These are phyloP conservation scores for Vimba vimba DNA, from an alignment of 2,113 vertebrate species.

Conservation along the genomic window DNA sequence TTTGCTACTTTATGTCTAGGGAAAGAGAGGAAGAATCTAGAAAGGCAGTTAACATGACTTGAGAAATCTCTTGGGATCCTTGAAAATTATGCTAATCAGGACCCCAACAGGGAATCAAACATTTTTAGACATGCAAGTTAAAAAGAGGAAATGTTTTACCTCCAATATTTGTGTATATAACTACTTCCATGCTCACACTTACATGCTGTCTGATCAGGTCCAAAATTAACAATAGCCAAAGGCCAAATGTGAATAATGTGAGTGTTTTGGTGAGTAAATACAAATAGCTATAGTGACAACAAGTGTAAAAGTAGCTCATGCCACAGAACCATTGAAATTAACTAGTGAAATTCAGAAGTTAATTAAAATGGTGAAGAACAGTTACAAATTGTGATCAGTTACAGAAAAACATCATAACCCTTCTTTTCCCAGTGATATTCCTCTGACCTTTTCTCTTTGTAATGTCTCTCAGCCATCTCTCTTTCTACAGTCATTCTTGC, in stretches of 20 bases:
- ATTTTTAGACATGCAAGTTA: background rate
- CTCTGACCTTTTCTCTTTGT: too few species aligned
- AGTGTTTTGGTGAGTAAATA: too few species aligned
- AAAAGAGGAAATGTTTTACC: background rate
- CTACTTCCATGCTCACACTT: background rate
- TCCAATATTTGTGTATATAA: background rate
- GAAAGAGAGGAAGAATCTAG: background rate
- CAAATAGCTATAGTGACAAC: too few species aligned
- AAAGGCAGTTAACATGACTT: background rate
- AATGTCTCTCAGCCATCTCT: too few species aligned
- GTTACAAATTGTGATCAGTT: background rate
- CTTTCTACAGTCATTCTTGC: too few species aligned
- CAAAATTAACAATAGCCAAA: background rate
- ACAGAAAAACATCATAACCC: background rate
- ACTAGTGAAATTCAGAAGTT: background rate
- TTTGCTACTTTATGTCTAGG: conserved; percentile 22
- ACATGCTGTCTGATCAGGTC: background rate
- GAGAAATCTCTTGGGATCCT: background rate
- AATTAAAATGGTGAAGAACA: background rate
- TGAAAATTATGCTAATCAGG: background rate
- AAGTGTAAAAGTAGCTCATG: background rate
- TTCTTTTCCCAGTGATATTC: too few species aligned
- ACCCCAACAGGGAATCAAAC: background rate
- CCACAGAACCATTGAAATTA: background rate
- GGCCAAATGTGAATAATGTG: too few species aligned